phyloP scores from a whole-genome alignment of 2,888 invertebrate species.

The Hyles lineata region DNA sequence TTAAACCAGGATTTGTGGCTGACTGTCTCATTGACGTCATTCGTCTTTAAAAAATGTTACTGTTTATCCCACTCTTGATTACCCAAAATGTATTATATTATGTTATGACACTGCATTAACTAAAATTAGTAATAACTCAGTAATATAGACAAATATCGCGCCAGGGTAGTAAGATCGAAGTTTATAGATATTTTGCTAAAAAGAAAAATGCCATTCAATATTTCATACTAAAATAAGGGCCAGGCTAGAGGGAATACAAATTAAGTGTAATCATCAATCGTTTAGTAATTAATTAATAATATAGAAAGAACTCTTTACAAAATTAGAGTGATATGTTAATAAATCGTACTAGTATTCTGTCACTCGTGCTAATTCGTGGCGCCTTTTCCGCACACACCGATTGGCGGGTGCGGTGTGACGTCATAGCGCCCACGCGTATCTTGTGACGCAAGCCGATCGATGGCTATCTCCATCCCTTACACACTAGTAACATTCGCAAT shows the following conservation, averaged over 20 bases:
- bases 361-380: conserved; percentile 68
- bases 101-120: no score
- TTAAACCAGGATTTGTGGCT: neutral
- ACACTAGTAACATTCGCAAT: conserved; percentile 35
- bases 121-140: no score
- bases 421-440: conserved; percentile 81
- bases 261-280: no score
- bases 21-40: neutral
- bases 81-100: no score
- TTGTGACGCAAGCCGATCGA: conserved; percentile 83
- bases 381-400: conserved; percentile 68
- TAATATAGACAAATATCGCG: no score
- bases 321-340: neutral
- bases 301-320: neutral
- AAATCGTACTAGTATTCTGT: conserved; percentile 38
- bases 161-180: no score
- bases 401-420: conserved; percentile 76
- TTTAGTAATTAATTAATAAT: neutral
- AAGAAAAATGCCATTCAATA: no score
- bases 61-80: no score
- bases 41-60: no score
- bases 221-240: no score
- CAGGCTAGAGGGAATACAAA: no score
- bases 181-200: no score
- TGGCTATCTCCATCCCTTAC: conserved; percentile 59